Base-by-base conservation (phyloP, 1,140 invertebrate species). In the Helicoverpa armigera region DNA sequence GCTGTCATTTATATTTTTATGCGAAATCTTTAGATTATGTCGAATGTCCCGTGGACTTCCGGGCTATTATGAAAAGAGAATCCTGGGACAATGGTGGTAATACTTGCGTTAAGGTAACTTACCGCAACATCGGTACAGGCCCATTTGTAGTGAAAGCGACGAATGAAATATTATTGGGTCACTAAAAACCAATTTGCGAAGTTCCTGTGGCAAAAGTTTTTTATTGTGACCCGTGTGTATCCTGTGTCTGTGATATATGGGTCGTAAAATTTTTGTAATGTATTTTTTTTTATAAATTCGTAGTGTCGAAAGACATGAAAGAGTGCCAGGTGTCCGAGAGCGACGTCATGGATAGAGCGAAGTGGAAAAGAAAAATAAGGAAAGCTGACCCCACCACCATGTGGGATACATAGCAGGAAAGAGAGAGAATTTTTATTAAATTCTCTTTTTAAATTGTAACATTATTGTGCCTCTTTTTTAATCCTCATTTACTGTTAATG, bases 1-100 rank as follows among this genome's bases (percentile, higher is more conserved):
- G 88, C 88, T 90, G 89, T 91, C 88, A 86, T 91, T 89, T 92
- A 84, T 88, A 88, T 86, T 88, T 90, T 87, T 86, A 87, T 87
- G 85, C 84, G 85, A 87, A 89, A 85, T 84, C 86, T 81, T 80
- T 63, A 65, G 73, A 84, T 86, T 81, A 78, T 76, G 61, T 67
- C 69, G 50, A 80, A 85, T 83, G 83, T 83, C 84, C 81, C 79
- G 86, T 79, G 83, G 83, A 91, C 90, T 92, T 93, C 92, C 92
- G 90, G 89, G 83, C 73, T 80, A 88, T 91, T 91, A 82, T 90
- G 53, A 51, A 53, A 51, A 31, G 7, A 88, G 85, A 88, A 91
- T 87, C 74, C 67, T 79, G 16, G 69, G 76, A 81, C 80, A 70
- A 79, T 83, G 81, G 84, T 81, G 81, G 84, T 76, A 85, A 11